Evolutionary conservation across 2,113 vertebrate genomes (phyloP).

Genomic region (Grammatotria lemairii): DNA sequence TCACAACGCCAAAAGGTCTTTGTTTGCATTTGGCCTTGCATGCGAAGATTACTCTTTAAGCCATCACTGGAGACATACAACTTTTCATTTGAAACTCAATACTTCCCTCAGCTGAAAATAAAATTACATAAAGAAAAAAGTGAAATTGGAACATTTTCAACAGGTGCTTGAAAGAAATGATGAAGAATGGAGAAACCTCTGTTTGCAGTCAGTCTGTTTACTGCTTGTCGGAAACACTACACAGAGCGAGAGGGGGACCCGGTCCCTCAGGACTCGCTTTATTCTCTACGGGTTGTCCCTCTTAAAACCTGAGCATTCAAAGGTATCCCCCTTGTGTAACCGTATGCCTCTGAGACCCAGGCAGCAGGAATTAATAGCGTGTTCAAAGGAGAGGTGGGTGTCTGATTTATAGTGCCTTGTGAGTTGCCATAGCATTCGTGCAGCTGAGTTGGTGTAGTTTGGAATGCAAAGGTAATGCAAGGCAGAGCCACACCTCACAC

Average conservation of each 20-base stretch:
- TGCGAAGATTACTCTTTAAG: slow-evolving; percentile 21
- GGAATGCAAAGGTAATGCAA: slow-evolving; percentile 64
- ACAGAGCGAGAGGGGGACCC: slow-evolving; percentile 5
- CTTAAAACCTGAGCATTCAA: slow-evolving; percentile 47
- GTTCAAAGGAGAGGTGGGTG: slow-evolving; percentile 33
- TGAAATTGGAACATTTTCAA: slow-evolving; percentile 35
- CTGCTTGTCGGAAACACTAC: slow-evolving; percentile 26
- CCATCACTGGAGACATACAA: not conserved
- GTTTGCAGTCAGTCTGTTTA: slow-evolving; percentile 45
- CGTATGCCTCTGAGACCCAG: slow-evolving; percentile 56
- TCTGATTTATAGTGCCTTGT: slow-evolving; percentile 41
- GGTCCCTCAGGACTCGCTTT: slow-evolving; percentile 47
- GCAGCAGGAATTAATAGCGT: slow-evolving; percentile 37
- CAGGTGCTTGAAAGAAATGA: slow-evolving; percentile 32
- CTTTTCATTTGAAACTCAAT: slow-evolving; percentile 23
- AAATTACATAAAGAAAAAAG: not conserved
- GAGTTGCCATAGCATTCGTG: slow-evolving; percentile 52
- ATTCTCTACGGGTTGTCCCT: slow-evolving; percentile 47
- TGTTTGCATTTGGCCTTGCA: slow-evolving; percentile 42
- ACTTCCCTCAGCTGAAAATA: not conserved
- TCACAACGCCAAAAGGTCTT: slow-evolving; percentile 58
- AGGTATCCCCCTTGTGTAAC: slow-evolving; percentile 51
- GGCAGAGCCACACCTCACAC: slow-evolving; percentile 32
- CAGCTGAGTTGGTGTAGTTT: slow-evolving; percentile 41
- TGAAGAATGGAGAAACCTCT: slow-evolving; percentile 2